Conservation (phyloP, 92 coral and sea anemone species). For the Nematostella vectensis region DNA sequence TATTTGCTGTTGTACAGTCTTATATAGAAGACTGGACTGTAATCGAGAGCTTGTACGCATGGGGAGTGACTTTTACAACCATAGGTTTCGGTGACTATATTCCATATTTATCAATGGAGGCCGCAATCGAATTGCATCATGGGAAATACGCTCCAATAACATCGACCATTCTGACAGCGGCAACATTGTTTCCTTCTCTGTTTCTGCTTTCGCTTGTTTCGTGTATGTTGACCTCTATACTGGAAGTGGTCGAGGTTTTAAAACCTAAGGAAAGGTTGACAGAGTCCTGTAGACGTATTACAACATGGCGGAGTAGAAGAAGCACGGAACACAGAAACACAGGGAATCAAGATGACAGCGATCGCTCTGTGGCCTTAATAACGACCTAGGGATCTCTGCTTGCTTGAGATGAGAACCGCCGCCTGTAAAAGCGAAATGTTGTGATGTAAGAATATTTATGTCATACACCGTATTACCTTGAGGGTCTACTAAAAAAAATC, state of each 20-base stretch:
- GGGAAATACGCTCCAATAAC: background rate
- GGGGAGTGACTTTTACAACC: background rate
- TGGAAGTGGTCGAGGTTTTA: background rate
- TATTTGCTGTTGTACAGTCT: background rate
- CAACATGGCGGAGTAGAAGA: too few species aligned
- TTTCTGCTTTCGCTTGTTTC: background rate
- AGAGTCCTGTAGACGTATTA: too few species aligned
- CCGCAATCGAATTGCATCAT: background rate
- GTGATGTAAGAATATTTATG: too few species aligned
- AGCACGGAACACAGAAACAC: too few species aligned
- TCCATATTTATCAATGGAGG: background rate
- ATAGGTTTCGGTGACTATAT: constrained; percentile 5
- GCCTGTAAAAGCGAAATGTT: too few species aligned
- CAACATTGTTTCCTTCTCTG: background rate
- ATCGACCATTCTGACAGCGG: background rate
- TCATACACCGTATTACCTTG: too few species aligned
- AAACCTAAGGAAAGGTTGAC: too few species aligned
- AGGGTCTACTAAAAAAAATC: too few species aligned
- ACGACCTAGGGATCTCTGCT: too few species aligned
- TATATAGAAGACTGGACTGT: background rate
- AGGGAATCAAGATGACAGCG: too few species aligned
- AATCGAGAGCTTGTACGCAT: constrained; percentile 1
- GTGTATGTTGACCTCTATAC: background rate
- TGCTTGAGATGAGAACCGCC: too few species aligned
- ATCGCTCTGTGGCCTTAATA: too few species aligned